These are phyloP conservation scores for Enteromius paludinosus DNA, from an alignment of 2,797 vertebrate species.

Conservation along the genomic window DNA sequence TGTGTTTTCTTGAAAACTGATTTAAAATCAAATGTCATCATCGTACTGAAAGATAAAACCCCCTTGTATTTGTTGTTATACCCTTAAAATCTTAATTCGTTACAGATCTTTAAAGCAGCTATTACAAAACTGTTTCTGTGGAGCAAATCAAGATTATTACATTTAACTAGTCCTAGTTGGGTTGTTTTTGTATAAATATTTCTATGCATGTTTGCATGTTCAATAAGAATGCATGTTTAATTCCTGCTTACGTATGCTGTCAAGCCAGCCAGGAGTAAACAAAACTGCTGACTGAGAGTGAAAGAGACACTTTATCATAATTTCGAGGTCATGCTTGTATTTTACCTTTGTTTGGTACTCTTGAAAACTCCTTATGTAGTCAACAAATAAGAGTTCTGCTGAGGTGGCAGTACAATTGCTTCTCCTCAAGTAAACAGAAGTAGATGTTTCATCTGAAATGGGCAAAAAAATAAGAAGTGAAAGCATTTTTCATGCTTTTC, in stretches of 20 bases:
- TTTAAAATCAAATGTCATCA: not conserved
- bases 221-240: not conserved
- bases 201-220: not conserved
- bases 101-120: not conserved
- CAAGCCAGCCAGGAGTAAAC: slow-evolving; percentile 1
- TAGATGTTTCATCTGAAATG: not conserved
- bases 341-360: not conserved
- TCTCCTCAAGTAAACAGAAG: slow-evolving; percentile 4
- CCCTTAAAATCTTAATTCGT: not conserved
- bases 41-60: not conserved
- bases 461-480: slow-evolving; percentile 1
- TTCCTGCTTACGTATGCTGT: not conserved
- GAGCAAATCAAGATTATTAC: not conserved
- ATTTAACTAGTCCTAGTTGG: not conserved
- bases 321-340: slow-evolving; percentile 3
- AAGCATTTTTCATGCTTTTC: not conserved
- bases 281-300: not conserved
- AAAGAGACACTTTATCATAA: not conserved
- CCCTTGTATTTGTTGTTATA: not conserved
- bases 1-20: not conserved
- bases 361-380: not conserved
- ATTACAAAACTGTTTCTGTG: not conserved
- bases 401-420: not conserved
- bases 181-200: not conserved
- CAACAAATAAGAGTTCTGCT: not conserved